Base-by-base conservation (phyloP, 2,888 invertebrate species). In the Rhamnusium bicolor region DNA sequence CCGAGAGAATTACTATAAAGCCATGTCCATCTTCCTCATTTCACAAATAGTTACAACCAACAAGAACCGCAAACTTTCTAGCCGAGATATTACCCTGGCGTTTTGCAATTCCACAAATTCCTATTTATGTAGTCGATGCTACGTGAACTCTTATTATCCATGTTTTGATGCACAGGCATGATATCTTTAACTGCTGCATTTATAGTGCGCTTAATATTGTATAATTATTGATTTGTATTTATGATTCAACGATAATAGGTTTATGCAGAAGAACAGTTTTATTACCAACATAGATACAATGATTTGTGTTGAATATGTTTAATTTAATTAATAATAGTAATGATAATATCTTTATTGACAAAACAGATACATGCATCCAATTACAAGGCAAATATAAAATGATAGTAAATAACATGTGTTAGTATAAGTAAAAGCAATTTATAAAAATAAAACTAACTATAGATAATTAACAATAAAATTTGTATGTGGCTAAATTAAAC, bases 1-100 rank as follows among this genome's bases (percentile, higher is more conserved):
- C 74, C 76, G 67, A 75, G 70, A 67, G 78, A 77, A 75, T 75
- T 71, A 63, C 63, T 71, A 77, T 73, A 73, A 75, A 72, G 61
- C 75, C 65, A 51, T 74, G 71, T 68, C 71, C 73, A 56, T 70
- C 73, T 74, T 72, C 73, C 72, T 72, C 75, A 68, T 77, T 77
- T 71, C 69, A 61, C 69, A 73, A 75, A 73, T 62, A 67, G 53
- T 53, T 53, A 8, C 58, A 58, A 67, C 12, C 51, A 62, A 24
- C 21, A 29, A 51, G 53, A 62, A 69, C 49, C 32, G 19, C 62
- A 62, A 62, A 62, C 62, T 62, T 62, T 62, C 62, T 62, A 62
- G 16, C 14, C 14, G 16, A 40, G 62, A 46, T 62, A 62, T 47
- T 32, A 47, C 29, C 62, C 62, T 62, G 24, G 62, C 27, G 19